Evolutionary conservation across 64 coral and sea anemone genomes (phyloP).

Genomic region (Stichodactyla helianthus): DNA sequence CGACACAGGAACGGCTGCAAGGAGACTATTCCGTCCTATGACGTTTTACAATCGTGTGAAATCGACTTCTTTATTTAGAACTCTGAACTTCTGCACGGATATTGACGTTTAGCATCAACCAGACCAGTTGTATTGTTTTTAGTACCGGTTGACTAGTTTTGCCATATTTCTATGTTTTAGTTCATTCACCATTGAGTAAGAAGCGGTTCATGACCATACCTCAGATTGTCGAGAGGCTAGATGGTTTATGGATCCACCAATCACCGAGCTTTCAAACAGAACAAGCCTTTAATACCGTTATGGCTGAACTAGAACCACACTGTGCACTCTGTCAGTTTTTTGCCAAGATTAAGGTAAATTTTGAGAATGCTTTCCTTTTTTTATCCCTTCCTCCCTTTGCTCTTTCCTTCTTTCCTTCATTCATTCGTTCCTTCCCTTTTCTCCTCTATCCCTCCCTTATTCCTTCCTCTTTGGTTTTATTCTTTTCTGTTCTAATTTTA

Average conservation of each 20-base stretch:
- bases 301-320: conserved; percentile 43
- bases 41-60: too few species aligned
- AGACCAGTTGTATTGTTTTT: too few species aligned
- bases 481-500: background rate
- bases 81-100: too few species aligned
- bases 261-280: conserved; percentile 57
- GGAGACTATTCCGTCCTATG: too few species aligned
- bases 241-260: conserved; percentile 67
- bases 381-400: background rate
- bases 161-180: background rate
- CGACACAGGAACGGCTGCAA: too few species aligned
- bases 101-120: too few species aligned
- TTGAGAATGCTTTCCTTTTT: background rate
- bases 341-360: conserved; percentile 47
- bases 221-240: conserved; percentile 31
- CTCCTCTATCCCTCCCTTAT: background rate
- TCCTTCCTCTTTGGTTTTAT: background rate
- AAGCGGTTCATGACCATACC: conserved; percentile 1
- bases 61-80: too few species aligned
- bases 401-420: too few species aligned
- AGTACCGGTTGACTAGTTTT: too few species aligned
- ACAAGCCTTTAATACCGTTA: conserved; percentile 60
- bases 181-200: background rate
- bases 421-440: background rate
- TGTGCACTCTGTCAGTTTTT: conserved; percentile 82